Evolutionary conservation across 2,797 vertebrate genomes (phyloP), one percentile per base, ranked within the genome.

Genomic region (Siniperca scherzeri): DNA sequence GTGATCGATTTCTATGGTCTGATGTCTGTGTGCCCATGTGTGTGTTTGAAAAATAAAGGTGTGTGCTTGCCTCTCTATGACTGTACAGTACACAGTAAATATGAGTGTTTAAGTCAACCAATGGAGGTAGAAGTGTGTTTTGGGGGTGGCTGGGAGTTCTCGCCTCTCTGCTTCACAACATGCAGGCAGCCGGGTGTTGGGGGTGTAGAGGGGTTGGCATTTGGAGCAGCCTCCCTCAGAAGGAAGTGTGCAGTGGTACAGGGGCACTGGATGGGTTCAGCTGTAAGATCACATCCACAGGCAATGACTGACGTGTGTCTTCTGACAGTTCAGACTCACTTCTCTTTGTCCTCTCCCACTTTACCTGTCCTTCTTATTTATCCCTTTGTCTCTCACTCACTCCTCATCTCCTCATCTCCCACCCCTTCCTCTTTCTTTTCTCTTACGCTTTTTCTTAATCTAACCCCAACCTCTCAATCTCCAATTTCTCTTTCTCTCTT

Each of bases 301-400:
- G 78, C 75, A 13, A 46, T 77, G 89, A 91, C 79, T 87, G 89
- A 88, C 79, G 42, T 64, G 53, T 80, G 74, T 82, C 70, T 30
- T 71, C 83, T 60, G 82, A 87, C 74, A 77, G 70, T 50, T 80
- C 70, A 14, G 46, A 59, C 71, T 64, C 77, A 42, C 46, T 33
- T 36, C 61, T 55, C 66, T 56, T 86, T 56, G 13, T 52, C 27
- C 42, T 66, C 30, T 48, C 17, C 9, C 59, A 2, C 53, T 56
- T 64, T 11, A 10, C 46, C 33, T 38, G 21, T 21, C 6, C 14
- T 53, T 61, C 50, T 65, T 48, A 38, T 70, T 44, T 52, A n/a
- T 73, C 61, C 25, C 30, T 61, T 68, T 68, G 19, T 81, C 30
- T 90, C n/a, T 25, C 59, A 33, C 60, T 65, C 14, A 36, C 36